Percentiles rank a stretch among this genome's conserved stretches.
These are phyloP conservation scores for Apodemia hepburni DNA, from an alignment of 2,888 invertebrate species.

Conservation along the genomic window DNA sequence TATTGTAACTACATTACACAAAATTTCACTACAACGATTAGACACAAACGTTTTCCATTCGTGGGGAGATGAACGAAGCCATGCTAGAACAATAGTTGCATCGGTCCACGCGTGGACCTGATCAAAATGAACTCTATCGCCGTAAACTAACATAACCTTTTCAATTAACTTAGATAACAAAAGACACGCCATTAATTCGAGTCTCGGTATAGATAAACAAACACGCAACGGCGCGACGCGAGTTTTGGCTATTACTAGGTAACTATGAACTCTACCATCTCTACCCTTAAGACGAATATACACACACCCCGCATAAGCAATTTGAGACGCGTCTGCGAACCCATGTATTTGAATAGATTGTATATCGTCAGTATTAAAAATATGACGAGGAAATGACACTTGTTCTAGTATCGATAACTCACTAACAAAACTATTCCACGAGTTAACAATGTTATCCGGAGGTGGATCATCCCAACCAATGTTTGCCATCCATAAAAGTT, in stretches of 20 bases:
- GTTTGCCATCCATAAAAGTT: not conserved
- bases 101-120: conserved; percentile 6
- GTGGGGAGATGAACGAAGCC: conserved; percentile 11
- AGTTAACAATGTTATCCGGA: conserved; percentile 10
- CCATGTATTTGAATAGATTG: not conserved
- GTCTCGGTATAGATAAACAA: not conserved
- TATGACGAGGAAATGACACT: not conserved
- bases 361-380: not conserved
- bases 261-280: not conserved
- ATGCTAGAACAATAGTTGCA: conserved; percentile 5
- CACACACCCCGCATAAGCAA: not conserved
- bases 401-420: not conserved
- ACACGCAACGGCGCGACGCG: not conserved
- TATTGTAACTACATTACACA: too few relatives aligned
- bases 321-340: not conserved
- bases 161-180: not conserved
- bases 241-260: not conserved
- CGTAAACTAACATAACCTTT: not conserved
- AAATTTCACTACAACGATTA: not conserved
- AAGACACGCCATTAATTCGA: not conserved
- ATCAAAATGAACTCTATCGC: not conserved
- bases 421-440: not conserved
- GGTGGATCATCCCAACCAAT: not conserved
- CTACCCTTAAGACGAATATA: not conserved
- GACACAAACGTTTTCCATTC: conserved; percentile 2